Percentiles rank a stretch among this genome's conserved stretches.
Evolutionary conservation across 1,140 invertebrate species (phyloP).

Genomic region (Mizuhopecten yessoensis): DNA sequence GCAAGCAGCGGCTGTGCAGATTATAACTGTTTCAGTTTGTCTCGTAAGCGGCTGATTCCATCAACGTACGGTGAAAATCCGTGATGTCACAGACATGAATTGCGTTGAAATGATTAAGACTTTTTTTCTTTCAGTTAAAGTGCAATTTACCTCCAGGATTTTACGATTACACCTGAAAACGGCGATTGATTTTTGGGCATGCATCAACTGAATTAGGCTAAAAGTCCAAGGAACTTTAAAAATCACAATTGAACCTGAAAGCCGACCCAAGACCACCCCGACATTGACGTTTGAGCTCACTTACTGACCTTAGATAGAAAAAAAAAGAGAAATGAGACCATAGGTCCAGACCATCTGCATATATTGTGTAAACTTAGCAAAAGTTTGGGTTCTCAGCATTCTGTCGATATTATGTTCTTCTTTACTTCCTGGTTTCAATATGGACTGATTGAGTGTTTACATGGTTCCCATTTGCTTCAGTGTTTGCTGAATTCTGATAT

Average conservation of each 20-base stretch:
- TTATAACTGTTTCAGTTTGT: neutral
- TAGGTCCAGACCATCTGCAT: too few species aligned
- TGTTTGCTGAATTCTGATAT: too few species aligned
- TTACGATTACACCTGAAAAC: neutral
- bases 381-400: too few species aligned
- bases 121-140: neutral
- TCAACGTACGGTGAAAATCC: neutral
- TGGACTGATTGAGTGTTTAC: too few species aligned
- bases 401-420: too few species aligned
- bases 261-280: too few species aligned
- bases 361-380: too few species aligned
- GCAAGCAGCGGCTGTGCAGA: neutral
- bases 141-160: neutral
- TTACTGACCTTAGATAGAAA: too few species aligned
- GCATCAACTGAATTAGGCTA: neutral
- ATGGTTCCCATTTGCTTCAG: too few species aligned
- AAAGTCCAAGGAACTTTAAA: neutral
- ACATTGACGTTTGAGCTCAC: too few species aligned
- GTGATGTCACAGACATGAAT: neutral
- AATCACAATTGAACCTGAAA: constrained; percentile 7
- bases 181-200: neutral
- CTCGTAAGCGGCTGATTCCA: neutral
- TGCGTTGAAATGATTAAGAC: neutral
- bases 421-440: too few species aligned
- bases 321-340: too few species aligned